A percentile compares a stretch with the other conserved stretches of the same genome.
Evolutionary conservation across 2,888 invertebrate genomes (phyloP).

Genomic region (Bedellia somnulentella): DNA sequence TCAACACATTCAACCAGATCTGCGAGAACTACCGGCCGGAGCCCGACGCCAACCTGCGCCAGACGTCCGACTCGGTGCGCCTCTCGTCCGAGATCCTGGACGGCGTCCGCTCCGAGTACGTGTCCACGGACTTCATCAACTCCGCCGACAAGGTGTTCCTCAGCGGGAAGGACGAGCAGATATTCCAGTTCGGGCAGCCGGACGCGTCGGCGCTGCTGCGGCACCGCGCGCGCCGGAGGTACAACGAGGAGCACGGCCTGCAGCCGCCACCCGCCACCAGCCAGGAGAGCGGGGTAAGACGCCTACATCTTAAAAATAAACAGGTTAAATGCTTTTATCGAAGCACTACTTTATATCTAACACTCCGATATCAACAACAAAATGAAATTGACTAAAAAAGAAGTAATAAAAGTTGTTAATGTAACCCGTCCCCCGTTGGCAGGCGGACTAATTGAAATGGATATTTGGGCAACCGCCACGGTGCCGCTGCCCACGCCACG

Average conservation of each 20-base stretch:
- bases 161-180: slow-evolving; percentile 33
- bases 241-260: slow-evolving; percentile 42
- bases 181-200: slow-evolving; percentile 64
- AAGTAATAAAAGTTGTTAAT: no score
- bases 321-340: no score
- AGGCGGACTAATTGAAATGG: no score
- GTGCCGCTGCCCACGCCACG: neutral
- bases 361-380: no score
- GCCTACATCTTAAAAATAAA: no score
- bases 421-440: no score
- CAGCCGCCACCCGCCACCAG: slow-evolving; percentile 41
- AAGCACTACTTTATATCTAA: no score
- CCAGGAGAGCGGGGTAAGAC: slow-evolving; percentile 60
- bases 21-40: slow-evolving; percentile 43
- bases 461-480: no score
- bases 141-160: slow-evolving; percentile 51
- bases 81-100: slow-evolving; percentile 42
- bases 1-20: slow-evolving; percentile 50
- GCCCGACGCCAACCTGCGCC: slow-evolving; percentile 31
- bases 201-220: slow-evolving; percentile 55
- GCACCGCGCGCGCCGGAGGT: slow-evolving; percentile 46
- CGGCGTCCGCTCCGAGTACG: slow-evolving; percentile 25
- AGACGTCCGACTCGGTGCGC: slow-evolving; percentile 39
- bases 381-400: no score
- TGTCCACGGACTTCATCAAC: slow-evolving; percentile 12